A percentile compares a stretch with the other conserved stretches of the same genome.
phyloP scores from a whole-genome alignment of 92 coral and sea anemone genomes.

The Epizoanthus stellaris region DNA sequence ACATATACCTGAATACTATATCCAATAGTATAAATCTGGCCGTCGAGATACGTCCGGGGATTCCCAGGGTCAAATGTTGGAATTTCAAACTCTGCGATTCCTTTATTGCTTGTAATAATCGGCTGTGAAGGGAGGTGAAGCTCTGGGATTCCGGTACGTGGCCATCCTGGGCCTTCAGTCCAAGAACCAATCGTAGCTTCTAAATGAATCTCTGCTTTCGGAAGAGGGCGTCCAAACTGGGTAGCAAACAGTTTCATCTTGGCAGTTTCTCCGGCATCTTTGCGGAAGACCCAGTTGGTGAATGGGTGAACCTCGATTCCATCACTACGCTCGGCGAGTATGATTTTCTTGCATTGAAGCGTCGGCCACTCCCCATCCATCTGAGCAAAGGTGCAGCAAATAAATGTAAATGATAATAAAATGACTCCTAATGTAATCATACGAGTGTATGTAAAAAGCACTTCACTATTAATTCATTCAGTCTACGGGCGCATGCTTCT shows the following conservation, averaged over 20 bases:
- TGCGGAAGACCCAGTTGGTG: slow-evolving; percentile 32
- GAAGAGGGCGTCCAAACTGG: slow-evolving; percentile 22
- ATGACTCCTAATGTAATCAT: too few relatives aligned
- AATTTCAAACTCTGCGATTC: slow-evolving; percentile 11
- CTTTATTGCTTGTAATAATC: not conserved
- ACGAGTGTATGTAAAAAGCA: too few relatives aligned
- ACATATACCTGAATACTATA: too few relatives aligned
- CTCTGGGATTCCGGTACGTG: not conserved
- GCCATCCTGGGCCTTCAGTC: too few relatives aligned
- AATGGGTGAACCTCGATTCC: slow-evolving; percentile 38
- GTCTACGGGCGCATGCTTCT: too few relatives aligned
- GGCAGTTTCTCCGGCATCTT: slow-evolving; percentile 23
- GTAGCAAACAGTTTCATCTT: slow-evolving; percentile 28
- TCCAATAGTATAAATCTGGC: slow-evolving; percentile 46
- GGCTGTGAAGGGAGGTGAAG: not conserved
- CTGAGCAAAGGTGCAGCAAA: not conserved
- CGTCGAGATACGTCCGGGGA: slow-evolving; percentile 43
- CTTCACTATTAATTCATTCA: too few relatives aligned
- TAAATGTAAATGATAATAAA: too few relatives aligned
- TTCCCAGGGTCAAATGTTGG: slow-evolving; percentile 32
- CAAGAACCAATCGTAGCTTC: too few relatives aligned
- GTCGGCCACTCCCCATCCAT: slow-evolving; percentile 48
- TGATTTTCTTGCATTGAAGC: slow-evolving; percentile 27
- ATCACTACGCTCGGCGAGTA: slow-evolving; percentile 28
- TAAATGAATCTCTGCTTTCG: not conserved